Conservation (phyloP, 2,888 invertebrate species). For the Athrips mouffetella region DNA sequence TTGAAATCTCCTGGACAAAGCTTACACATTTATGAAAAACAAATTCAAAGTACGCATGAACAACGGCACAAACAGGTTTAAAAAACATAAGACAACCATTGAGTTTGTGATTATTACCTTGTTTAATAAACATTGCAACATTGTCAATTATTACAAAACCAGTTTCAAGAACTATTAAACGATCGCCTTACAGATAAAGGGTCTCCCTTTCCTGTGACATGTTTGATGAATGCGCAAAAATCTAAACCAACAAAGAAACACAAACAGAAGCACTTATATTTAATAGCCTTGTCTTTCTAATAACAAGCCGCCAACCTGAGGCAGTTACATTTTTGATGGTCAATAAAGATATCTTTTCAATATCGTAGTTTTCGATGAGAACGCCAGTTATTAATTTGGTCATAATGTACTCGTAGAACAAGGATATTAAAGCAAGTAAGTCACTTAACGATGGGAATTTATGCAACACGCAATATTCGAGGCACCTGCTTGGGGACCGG, state of each 20-base stretch:
- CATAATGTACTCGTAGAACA: constrained; percentile 39
- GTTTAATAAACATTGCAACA: constrained; percentile 77
- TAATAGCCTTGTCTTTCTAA: constrained; percentile 60
- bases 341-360: constrained; percentile 49
- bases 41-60: no score
- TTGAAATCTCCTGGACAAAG: no score
- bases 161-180: constrained; percentile 43
- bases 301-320: constrained; percentile 38
- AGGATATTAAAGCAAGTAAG: background rate
- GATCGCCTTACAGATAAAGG: constrained; percentile 35
- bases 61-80: constrained; percentile 40
- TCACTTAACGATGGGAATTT: background rate
- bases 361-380: constrained; percentile 57
- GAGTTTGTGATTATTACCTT: constrained; percentile 64
- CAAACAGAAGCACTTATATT: constrained; percentile 65
- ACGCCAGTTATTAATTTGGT: constrained; percentile 56
- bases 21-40: no score
- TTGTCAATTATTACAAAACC: constrained; percentile 63
- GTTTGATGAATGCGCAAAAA: constrained; percentile 58
- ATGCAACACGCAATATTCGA: background rate
- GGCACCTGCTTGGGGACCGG: background rate
- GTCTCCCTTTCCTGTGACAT: constrained; percentile 32
- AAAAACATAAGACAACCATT: constrained; percentile 36
- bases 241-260: constrained; percentile 52
- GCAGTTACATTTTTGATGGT: constrained; percentile 68